Conservation (phyloP, 2,888 invertebrate species). For the Epirrhoe alternata region DNA sequence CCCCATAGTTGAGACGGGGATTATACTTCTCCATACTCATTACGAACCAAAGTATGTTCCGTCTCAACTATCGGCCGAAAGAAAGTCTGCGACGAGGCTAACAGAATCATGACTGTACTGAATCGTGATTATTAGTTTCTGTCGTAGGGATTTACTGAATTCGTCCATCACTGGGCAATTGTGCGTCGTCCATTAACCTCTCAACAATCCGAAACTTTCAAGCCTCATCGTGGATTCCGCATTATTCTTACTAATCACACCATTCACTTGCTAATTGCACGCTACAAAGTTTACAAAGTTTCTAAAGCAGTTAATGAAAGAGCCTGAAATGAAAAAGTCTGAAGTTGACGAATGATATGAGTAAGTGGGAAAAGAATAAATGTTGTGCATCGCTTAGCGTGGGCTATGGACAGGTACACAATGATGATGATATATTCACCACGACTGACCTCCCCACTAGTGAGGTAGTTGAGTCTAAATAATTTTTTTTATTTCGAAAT, state of each 20-base stretch:
- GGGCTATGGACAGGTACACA: no score
- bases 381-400: background rate
- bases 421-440: no score
- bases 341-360: background rate
- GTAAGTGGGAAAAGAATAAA: background rate
- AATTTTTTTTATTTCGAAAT: no score
- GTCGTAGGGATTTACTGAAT: background rate
- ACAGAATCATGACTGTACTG: no score
- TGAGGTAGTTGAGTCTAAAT: background rate
- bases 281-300: slow-evolving; percentile 13
- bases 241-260: slow-evolving; percentile 22
- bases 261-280: slow-evolving; percentile 22
- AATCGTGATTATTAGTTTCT: background rate
- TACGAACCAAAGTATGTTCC: no score
- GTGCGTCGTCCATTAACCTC: slow-evolving; percentile 27
- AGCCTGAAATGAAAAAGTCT: background rate
- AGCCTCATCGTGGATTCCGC: slow-evolving; percentile 25
- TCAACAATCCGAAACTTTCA: slow-evolving; percentile 17
- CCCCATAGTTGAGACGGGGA: no score
- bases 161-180: slow-evolving; percentile 6
- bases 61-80: no score
- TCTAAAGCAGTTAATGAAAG: slow-evolving; percentile 12
- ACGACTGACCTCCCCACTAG: no score
- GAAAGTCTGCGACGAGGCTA: no score
- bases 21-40: no score